Evolutionary conservation across 2,888 invertebrate genomes (phyloP).

Genomic region (Oligia fasciuncula): DNA sequence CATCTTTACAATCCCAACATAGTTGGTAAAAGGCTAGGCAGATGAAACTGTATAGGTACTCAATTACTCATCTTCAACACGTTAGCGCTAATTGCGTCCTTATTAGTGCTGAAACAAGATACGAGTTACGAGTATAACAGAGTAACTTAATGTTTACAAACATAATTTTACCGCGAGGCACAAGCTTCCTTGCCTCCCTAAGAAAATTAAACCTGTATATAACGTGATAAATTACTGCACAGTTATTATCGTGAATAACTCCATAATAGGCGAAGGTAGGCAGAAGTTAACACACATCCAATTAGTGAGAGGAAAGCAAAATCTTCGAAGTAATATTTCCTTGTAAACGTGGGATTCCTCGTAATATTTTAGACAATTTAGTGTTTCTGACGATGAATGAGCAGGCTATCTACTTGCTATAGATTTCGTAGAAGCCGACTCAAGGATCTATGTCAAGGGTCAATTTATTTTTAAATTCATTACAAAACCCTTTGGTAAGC

Average conservation of each 20-base stretch:
- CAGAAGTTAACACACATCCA: slow-evolving; percentile 36
- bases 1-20: too few species aligned
- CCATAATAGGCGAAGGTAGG: slow-evolving; percentile 24
- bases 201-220: slow-evolving; percentile 12
- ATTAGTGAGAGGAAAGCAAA: slow-evolving; percentile 36
- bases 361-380: slow-evolving; percentile 19
- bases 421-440: not conserved
- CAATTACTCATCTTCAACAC: not conserved
- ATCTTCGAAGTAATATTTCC: slow-evolving; percentile 21
- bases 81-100: not conserved
- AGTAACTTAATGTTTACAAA: slow-evolving; percentile 15
- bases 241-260: slow-evolving; percentile 26
- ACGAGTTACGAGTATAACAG: not conserved
- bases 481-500: not conserved
- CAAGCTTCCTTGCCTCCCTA: not conserved
- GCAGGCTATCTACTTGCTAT: not conserved
- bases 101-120: not conserved
- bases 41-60: not conserved
- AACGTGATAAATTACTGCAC: slow-evolving; percentile 27
- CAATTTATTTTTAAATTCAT: not conserved
- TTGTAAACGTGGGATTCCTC: not conserved
- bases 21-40: too few species aligned
- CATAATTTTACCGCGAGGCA: not conserved
- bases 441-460: not conserved
- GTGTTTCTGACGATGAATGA: not conserved